These are phyloP conservation scores for Linyphia triangularis DNA, from an alignment of 2,888 invertebrate species.

Conservation along the genomic window DNA sequence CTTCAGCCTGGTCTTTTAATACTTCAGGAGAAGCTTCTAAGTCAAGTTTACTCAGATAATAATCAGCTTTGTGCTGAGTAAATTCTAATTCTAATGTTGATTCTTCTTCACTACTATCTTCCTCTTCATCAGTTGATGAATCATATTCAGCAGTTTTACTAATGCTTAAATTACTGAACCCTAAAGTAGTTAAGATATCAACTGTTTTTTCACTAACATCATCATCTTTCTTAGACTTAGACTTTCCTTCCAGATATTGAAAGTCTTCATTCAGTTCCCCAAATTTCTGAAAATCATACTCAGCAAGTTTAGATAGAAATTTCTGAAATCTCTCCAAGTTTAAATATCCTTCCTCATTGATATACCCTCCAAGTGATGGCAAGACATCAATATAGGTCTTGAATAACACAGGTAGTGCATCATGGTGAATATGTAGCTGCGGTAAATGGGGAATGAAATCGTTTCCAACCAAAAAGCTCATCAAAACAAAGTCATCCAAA, in stretches of 20 bases:
- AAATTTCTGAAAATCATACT: conserved; percentile 80
- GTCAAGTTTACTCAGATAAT: conserved; percentile 94
- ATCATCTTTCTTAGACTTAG: conserved; percentile 22
- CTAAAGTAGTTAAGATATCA: conserved; percentile 45
- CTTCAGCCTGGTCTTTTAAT: conserved; percentile 89
- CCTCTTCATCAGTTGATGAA: conserved; percentile 48
- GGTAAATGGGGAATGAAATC: conserved; percentile 98
- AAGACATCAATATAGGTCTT: conserved; percentile 91
- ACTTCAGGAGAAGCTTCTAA: conserved; percentile 87
- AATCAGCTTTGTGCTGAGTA: conserved; percentile 90
- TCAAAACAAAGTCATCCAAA: conserved; percentile 98
- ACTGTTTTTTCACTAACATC: conserved; percentile 47
- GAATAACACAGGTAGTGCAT: conserved; percentile 92
- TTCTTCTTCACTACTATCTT: conserved; percentile 40
- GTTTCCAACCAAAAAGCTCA: conserved; percentile 98
- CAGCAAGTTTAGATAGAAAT: conserved; percentile 82
- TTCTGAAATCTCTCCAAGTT: conserved; percentile 91
- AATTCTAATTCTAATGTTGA: conserved; percentile 81
- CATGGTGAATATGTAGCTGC: conserved; percentile 94
- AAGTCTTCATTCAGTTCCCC: conserved; percentile 83
- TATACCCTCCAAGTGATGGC: conserved; percentile 92
- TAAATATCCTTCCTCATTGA: conserved; percentile 92
- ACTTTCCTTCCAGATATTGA: conserved; percentile 90
- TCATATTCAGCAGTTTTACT: conserved; percentile 65
- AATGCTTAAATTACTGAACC: conserved; percentile 59